Percentiles rank a stretch among this genome's conserved stretches.
Evolutionary conservation across 2,113 vertebrate species (phyloP).

Genomic region (Morone chrysops): DNA sequence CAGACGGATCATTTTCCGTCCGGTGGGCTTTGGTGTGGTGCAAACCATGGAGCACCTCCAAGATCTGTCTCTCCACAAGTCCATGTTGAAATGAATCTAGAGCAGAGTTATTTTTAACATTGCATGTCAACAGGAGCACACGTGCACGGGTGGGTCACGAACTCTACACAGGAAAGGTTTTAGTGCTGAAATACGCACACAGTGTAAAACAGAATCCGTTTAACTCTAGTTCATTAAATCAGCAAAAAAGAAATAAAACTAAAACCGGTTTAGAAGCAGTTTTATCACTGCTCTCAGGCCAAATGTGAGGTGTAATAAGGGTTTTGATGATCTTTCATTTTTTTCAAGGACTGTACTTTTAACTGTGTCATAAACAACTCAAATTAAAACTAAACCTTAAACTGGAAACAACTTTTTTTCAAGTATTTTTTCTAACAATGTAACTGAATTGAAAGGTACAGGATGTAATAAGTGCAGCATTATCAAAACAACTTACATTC

Average conservation of each 20-base stretch:
- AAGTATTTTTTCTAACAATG: background rate
- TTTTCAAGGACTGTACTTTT: background rate
- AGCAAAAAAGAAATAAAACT: too few species aligned
- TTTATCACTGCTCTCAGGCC: too few species aligned
- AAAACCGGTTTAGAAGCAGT: too few species aligned
- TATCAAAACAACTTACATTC: slow-evolving; percentile 80
- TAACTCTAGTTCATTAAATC: background rate
- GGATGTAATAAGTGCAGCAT: background rate
- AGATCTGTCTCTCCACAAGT: slow-evolving; percentile 83
- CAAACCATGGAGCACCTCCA: slow-evolving; percentile 75
- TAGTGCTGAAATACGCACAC: background rate
- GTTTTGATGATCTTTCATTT: background rate
- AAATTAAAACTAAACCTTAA: background rate
- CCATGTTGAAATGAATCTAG: slow-evolving; percentile 82
- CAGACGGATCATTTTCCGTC: background rate
- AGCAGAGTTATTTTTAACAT: slow-evolving; percentile 28
- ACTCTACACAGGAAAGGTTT: background rate
- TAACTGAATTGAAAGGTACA: background rate
- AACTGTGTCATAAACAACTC: background rate
- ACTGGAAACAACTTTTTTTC: too few species aligned
- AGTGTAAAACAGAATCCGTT: background rate
- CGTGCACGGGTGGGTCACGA: background rate
- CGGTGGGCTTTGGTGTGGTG: slow-evolving; percentile 53
- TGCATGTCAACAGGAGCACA: background rate
- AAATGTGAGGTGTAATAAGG: background rate